phyloP scores from a whole-genome alignment of 1,140 invertebrate genomes.

The Bombus waltoni region DNA sequence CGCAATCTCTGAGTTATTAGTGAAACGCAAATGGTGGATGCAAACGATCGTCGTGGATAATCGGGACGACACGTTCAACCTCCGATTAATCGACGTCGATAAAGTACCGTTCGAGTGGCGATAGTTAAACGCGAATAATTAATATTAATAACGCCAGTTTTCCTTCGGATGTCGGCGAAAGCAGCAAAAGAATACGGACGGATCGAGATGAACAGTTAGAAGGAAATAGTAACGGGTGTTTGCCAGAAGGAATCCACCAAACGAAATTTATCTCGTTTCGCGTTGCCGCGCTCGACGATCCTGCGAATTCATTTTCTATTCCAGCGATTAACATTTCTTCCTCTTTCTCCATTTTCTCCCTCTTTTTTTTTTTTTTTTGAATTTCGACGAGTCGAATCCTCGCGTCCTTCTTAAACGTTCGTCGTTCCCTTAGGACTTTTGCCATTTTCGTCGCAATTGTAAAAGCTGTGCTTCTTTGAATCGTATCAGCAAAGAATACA shows the following conservation, averaged over 20 bases:
- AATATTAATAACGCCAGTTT: conserved; percentile 21
- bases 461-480: too few relatives aligned
- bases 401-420: too few relatives aligned
- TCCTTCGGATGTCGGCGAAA: background rate
- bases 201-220: conserved; percentile 29
- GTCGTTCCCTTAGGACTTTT: too few relatives aligned
- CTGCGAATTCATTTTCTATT: background rate
- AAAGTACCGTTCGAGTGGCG: conserved; percentile 2
- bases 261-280: conserved; percentile 23
- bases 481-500: rapidly evolving
- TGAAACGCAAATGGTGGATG: background rate
- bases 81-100: conserved; percentile 9
- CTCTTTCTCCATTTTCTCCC: background rate
- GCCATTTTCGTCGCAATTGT: too few relatives aligned
- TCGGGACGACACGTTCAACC: too few relatives aligned
- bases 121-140: conserved; percentile 5
- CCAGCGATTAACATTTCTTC: background rate
- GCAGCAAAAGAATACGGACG: background rate
- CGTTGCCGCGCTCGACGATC: background rate
- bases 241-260: conserved; percentile 3
- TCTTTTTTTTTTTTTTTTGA: background rate
- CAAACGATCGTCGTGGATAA: background rate
- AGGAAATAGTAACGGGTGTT: conserved; percentile 44
- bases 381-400: background rate
- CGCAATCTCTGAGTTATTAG: background rate